Evolutionary conservation across 2,113 vertebrate species (phyloP), one percentile per base, ranked within the genome.

Genomic region (Microcebus murinus): DNA sequence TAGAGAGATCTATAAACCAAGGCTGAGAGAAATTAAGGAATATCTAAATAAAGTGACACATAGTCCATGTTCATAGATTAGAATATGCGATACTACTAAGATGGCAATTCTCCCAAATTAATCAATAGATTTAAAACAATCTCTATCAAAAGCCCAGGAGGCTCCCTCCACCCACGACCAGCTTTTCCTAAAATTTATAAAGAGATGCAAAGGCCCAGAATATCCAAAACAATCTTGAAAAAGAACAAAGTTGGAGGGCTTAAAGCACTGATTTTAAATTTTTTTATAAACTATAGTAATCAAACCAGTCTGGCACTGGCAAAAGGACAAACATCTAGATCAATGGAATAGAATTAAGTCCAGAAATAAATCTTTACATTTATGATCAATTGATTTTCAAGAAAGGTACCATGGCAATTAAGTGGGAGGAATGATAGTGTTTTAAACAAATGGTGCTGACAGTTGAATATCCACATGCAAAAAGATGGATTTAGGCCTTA

Each of bases 181-280:
- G 55, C 17, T 67, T 23, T 71, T 50, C 34, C 1, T 90, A 83
- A 73, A 68, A 77, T 77, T 77, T 88, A 61, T 63, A 91, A 79
- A n/a, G 23, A 85, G 96, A 94, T 52, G 4, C 59, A 89, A 79
- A 89, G 13, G 91, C 25, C 18, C 50, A 95, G 21, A 81, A 73
- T 68, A 95, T 67, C 15, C 42, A 91, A 95, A 96, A 67, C 27
- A 86, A 57, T 68, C 27, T 61, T 93, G n/a, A 59, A 90, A 93
- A 93, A 92, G 57, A 93, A 63, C 31, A 79, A 70, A 59, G n/a
- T 34, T 90, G 45, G 34, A 67, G 18, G 21, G 20, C 14, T 90
- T 90, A 55, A 85, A 68, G 73, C 29, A 25, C 18, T 76, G 50
- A 82, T 93, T 79, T 92, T 6, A 92, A 91, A 87, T 15, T 12